Conservation (phyloP, 2,797 vertebrate genomes). For the Bufotes viridis region DNA sequence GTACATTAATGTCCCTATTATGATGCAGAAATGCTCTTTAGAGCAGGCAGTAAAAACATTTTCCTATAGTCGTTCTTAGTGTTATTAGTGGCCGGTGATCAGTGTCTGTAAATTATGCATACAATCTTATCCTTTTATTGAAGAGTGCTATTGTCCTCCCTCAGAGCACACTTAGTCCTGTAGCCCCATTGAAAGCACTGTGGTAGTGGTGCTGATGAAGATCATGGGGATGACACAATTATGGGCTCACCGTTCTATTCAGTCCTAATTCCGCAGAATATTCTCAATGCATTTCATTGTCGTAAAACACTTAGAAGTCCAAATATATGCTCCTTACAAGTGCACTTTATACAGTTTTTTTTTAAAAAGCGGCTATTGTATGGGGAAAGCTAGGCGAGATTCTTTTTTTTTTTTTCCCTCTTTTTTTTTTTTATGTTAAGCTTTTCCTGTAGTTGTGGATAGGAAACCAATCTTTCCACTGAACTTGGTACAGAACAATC, state of each 20-base stretch:
- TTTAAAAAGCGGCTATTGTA: conserved; percentile 39
- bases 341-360: conserved; percentile 37
- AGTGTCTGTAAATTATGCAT: conserved; percentile 61
- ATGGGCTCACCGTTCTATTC: neutral
- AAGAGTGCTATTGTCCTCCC: conserved; percentile 25
- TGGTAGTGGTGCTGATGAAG: conserved; percentile 6
- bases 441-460: conserved; percentile 46
- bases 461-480: conserved; percentile 44
- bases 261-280: conserved; percentile 2
- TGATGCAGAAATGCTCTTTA: conserved; percentile 69
- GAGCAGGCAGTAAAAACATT: conserved; percentile 69
- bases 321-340: conserved; percentile 26
- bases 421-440: conserved; percentile 21
- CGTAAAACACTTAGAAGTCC: conserved; percentile 37
- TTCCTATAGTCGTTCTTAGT: conserved; percentile 66
- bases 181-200: conserved; percentile 25
- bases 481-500: conserved; percentile 52
- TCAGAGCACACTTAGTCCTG: conserved; percentile 33
- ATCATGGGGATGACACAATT: conserved; percentile 15
- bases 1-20: conserved; percentile 67
- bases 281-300: neutral
- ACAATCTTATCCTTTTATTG: conserved; percentile 30
- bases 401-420: neutral
- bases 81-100: conserved; percentile 63
- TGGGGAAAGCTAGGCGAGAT: conserved; percentile 18